Conservation (phyloP, 1,140 invertebrate species). For the Holcopasites calliopsidis region DNA sequence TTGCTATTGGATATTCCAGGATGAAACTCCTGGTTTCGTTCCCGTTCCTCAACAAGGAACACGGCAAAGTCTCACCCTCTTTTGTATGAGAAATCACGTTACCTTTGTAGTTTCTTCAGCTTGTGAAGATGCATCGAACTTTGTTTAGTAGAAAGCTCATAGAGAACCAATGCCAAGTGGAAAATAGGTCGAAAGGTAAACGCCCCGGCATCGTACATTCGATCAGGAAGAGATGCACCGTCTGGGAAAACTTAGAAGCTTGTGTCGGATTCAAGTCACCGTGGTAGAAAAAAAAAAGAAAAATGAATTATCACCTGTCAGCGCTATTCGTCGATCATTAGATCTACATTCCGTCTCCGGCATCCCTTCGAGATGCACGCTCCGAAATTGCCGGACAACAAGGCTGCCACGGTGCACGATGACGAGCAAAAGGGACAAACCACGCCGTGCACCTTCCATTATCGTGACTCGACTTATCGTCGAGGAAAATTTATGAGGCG, state of each 20-base stretch:
- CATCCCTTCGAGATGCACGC: too few relatives aligned
- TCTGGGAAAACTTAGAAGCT: too few relatives aligned
- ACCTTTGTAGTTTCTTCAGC: not conserved
- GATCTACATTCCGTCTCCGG: too few relatives aligned
- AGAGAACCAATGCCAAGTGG: not conserved
- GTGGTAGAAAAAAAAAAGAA: not conserved
- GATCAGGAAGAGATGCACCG: not conserved
- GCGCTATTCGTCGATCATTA: not conserved
- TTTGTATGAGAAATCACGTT: conserved; percentile 13
- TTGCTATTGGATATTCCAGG: not conserved
- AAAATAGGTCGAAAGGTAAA: conserved; percentile 30
- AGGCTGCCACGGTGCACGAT: not conserved
- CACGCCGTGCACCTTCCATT: conserved; percentile 40
- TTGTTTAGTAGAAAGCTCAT: not conserved
- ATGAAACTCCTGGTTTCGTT: not conserved
- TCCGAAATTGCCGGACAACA: conserved; percentile 6
- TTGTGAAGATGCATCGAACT: not conserved
- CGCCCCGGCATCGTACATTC: not conserved
- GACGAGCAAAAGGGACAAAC: not conserved
- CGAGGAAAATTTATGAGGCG: conserved; percentile 59
- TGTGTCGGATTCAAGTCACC: too few relatives aligned
- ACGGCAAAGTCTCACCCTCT: not conserved
- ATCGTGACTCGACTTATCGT: conserved; percentile 52
- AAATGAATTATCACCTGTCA: not conserved
- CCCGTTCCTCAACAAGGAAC: too few relatives aligned